Percentiles rank a stretch among this genome's conserved stretches.
Evolutionary conservation across 2,113 vertebrate species (phyloP).

Genomic region (Coturnix japonica): DNA sequence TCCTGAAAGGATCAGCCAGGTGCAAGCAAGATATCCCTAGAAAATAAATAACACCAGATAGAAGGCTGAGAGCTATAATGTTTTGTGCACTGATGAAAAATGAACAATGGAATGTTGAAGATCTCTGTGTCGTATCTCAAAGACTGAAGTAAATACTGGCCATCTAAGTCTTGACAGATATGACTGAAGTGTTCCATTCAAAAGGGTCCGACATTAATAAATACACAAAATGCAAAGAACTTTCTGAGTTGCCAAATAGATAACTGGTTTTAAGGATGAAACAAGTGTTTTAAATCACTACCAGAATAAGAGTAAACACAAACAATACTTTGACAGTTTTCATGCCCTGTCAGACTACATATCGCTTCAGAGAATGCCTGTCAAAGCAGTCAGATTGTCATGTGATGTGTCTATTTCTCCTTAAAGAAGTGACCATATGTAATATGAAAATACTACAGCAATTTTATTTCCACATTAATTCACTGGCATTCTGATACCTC

Average conservation of each 20-base stretch:
- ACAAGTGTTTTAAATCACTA: neutral
- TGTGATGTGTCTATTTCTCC: neutral
- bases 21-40: neutral
- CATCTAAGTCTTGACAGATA: neutral
- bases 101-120: neutral
- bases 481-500: neutral
- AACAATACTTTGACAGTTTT: neutral
- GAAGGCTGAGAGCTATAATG: neutral
- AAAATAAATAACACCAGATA: neutral
- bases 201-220: neutral
- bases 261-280: neutral
- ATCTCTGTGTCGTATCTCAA: neutral
- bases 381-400: neutral
- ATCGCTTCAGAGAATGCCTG: neutral
- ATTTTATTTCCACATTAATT: neutral
- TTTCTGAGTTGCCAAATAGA: neutral
- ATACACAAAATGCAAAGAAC: neutral
- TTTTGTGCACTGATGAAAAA: neutral
- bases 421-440: neutral
- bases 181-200: neutral
- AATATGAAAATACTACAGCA: neutral
- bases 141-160: neutral
- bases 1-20: constrained; percentile 22
- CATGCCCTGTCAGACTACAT: neutral
- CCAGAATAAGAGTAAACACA: neutral